A percentile compares a stretch with the other conserved stretches of the same genome.
phyloP scores from a whole-genome alignment of 2,888 invertebrate genomes.

The Volucella inanis region DNA sequence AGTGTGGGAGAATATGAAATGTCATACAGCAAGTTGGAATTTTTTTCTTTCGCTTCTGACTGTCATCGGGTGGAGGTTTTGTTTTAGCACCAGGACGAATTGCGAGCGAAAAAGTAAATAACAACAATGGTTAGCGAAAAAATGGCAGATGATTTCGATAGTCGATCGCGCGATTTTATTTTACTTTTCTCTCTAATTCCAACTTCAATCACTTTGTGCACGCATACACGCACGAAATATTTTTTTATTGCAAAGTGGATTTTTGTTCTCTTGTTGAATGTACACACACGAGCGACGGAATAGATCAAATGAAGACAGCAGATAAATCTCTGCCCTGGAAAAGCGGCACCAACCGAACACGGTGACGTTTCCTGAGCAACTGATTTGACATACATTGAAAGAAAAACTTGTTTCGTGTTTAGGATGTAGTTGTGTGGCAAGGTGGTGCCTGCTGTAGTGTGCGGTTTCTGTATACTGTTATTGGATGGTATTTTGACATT shows the following conservation, averaged over 20 bases:
- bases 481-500: constrained; percentile 42
- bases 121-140: constrained; percentile 39
- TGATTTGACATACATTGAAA: constrained; percentile 61
- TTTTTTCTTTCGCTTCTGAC: constrained; percentile 21
- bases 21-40: constrained; percentile 50
- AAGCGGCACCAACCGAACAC: constrained; percentile 72
- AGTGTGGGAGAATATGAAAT: constrained; percentile 63
- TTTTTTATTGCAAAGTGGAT: background rate
- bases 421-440: constrained; percentile 9
- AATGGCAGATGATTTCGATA: background rate
- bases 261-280: constrained; percentile 21
- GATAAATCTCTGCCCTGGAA: constrained; percentile 46
- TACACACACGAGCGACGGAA: constrained; percentile 24
- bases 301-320: constrained; percentile 31
- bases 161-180: background rate
- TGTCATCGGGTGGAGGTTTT: constrained; percentile 18
- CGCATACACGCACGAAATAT: background rate
- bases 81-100: constrained; percentile 3
- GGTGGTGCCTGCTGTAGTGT: constrained; percentile 1
- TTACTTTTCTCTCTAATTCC: background rate
- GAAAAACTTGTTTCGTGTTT: constrained; percentile 44
- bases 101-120: constrained; percentile 40
- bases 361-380: constrained; percentile 73
- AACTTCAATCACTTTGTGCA: background rate
- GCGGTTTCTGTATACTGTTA: background rate